A percentile compares a stretch with the other conserved stretches of the same genome.
Evolutionary conservation across 2,797 vertebrate species (phyloP).

Genomic region (Clamator glandarius): DNA sequence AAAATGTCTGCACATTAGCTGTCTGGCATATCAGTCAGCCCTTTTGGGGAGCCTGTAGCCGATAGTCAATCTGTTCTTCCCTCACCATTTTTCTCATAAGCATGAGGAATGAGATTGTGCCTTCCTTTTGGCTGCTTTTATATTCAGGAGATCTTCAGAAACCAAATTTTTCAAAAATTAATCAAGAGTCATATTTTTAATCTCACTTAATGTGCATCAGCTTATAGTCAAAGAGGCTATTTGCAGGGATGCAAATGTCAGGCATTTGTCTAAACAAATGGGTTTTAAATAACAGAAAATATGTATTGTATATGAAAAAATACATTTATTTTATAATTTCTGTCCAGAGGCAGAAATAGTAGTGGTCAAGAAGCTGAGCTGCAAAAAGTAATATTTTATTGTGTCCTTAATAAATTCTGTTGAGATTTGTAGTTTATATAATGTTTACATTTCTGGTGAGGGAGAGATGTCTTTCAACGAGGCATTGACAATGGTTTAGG

Average conservation of each 20-base stretch:
- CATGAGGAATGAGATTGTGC: not conserved
- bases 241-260: not conserved
- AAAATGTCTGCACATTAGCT: not conserved
- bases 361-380: not conserved
- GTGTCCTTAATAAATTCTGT: not conserved
- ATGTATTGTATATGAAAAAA: not conserved
- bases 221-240: not conserved
- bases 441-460: not conserved
- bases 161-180: not conserved
- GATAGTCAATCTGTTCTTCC: not conserved
- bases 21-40: not conserved
- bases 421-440: not conserved
- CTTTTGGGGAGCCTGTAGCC: not conserved
- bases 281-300: not conserved
- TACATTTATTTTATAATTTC: not conserved
- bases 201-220: not conserved
- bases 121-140: not conserved
- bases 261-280: not conserved
- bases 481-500: not conserved
- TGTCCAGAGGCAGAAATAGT: not conserved
- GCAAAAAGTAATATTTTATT: not conserved
- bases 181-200: not conserved
- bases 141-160: not conserved
- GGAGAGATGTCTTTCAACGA: not conserved
- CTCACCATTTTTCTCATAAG: not conserved